These are phyloP conservation scores for Oscarella lobularis DNA, from an alignment of 37 sponge, comb jelly and placozoan genomes.

Conservation along the genomic window DNA sequence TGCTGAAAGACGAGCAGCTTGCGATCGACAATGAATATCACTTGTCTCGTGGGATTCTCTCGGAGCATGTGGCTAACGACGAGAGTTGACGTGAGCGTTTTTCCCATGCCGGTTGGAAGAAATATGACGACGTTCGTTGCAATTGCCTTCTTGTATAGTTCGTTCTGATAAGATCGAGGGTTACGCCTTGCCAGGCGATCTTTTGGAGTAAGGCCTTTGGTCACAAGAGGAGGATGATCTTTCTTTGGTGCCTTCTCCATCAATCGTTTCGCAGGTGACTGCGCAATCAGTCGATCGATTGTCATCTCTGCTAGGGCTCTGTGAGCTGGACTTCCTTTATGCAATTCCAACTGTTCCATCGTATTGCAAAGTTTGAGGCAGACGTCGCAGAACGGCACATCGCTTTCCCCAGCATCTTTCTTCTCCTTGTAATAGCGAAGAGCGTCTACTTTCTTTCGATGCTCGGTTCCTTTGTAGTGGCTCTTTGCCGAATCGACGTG, in stretches of 20 bases:
- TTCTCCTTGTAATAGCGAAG: neutral
- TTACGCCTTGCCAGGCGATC: neutral
- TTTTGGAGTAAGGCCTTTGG: neutral
- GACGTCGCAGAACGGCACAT: neutral
- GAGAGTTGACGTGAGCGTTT: neutral
- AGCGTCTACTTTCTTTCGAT: neutral
- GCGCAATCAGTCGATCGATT: neutral
- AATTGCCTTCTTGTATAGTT: neutral
- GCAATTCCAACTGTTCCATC: neutral
- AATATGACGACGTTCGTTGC: neutral
- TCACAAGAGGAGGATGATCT: neutral
- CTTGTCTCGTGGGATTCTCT: neutral
- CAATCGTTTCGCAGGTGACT: neutral
- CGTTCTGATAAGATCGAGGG: neutral
- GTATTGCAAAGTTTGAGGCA: neutral
- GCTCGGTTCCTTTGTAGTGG: neutral
- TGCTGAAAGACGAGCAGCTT: neutral
- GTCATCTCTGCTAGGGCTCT: neutral
- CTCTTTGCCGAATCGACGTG: neutral
- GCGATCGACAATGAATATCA: neutral
- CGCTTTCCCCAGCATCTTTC: neutral
- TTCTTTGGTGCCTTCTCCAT: neutral
- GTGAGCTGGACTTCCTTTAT: neutral
- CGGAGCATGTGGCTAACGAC: conserved; percentile 7
- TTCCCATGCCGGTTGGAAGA: conserved; percentile 11